Conservation (phyloP, 2,888 invertebrate species). For the Synanthedon myopaeformis region DNA sequence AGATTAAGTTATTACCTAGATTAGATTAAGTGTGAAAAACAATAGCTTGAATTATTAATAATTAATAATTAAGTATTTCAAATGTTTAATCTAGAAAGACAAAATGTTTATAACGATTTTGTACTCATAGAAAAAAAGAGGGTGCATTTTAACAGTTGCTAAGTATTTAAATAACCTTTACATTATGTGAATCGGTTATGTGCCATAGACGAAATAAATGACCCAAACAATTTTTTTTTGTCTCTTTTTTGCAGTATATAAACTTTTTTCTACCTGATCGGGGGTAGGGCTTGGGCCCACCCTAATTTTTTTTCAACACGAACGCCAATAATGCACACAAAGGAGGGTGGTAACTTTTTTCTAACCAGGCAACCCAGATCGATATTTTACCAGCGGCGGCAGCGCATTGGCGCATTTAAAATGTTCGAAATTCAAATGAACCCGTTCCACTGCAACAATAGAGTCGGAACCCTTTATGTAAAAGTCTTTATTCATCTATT, state of each 20-base stretch:
- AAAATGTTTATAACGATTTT: no score
- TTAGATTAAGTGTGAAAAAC: no score
- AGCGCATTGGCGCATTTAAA: constrained; percentile 36
- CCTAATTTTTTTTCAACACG: constrained; percentile 49
- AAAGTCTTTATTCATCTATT: constrained; percentile 59
- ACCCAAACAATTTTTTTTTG: constrained; percentile 12
- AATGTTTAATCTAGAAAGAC: no score
- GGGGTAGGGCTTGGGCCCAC: constrained; percentile 50
- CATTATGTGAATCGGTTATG: no score
- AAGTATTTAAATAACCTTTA: no score
- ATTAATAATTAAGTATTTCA: no score
- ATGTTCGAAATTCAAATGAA: constrained; percentile 11
- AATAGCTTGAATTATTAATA: no score
- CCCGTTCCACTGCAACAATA: constrained; percentile 43
- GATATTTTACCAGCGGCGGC: constrained; percentile 54
- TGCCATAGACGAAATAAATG: no score
- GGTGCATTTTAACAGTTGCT: no score
- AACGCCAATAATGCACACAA: constrained; percentile 48
- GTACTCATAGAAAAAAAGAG: no score
- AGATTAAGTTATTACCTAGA: no score
- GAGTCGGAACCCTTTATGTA: constrained; percentile 41
- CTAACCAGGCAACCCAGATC: constrained; percentile 35
- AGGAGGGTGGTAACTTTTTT: constrained; percentile 58
- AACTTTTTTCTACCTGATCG: constrained; percentile 45
- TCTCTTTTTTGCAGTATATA: constrained; percentile 24